These are phyloP conservation scores for Megalops atlanticus DNA, from an alignment of 2,113 vertebrate species.

Conservation along the genomic window DNA sequence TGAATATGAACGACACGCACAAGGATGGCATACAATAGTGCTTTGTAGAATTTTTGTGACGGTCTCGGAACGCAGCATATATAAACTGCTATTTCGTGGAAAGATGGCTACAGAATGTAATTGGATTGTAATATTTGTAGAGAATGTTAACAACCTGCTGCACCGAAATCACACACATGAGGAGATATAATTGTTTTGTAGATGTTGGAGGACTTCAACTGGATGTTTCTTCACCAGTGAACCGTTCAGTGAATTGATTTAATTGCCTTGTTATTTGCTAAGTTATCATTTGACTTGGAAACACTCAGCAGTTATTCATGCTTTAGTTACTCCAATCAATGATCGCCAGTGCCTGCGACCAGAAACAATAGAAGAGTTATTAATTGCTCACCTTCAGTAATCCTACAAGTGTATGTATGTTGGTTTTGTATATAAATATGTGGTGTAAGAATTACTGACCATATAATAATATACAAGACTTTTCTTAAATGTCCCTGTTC, in stretches of 20 bases:
- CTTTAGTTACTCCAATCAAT: not conserved
- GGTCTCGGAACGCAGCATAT: not conserved
- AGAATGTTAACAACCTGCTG: too few species aligned
- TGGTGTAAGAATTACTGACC: too few species aligned
- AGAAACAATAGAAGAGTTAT: not conserved
- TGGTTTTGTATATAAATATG: too few species aligned
- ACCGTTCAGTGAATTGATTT: not conserved
- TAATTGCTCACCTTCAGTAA: not conserved
- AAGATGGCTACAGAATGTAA: too few species aligned
- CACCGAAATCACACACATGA: too few species aligned
- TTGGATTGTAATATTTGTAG: too few species aligned
- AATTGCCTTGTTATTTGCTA: not conserved
- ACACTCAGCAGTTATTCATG: not conserved
- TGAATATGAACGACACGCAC: not conserved
- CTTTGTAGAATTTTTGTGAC: not conserved
- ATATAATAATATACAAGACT: too few species aligned
- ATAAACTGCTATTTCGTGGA: too few species aligned
- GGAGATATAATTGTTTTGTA: not conserved
- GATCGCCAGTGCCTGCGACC: not conserved
- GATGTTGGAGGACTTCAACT: not conserved
- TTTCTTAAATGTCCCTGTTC: too few species aligned
- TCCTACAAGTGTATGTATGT: not conserved
- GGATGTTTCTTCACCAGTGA: not conserved
- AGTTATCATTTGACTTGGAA: not conserved
- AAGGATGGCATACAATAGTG: not conserved